Base-by-base conservation (phyloP, 2,888 invertebrate genomes). In the Chaetoderma sp. region DNA sequence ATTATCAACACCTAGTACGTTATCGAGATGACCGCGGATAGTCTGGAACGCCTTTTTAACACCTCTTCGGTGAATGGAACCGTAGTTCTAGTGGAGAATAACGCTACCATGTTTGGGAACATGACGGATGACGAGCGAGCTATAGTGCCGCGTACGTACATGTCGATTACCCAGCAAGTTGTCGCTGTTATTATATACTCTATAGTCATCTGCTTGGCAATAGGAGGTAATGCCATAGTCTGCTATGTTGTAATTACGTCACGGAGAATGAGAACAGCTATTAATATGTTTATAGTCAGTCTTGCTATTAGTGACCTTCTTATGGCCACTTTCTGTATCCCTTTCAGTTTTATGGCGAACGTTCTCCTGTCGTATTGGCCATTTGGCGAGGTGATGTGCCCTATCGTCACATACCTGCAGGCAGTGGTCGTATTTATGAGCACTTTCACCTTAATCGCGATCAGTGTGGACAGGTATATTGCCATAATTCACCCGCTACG, bases 381-480 rank as follows among this genome's bases (percentile, higher is more conserved):
- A 0, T 96, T 96, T 80, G 94, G 94, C 1, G 88, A 88, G 23
- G 88, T 91, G 33, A 90, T 95, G 87, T 95, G 95, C 84, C 92
- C 92, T 70, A 88, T 92, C 42, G 94, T 95, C 74, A 92, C 92
- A 86, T 94, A 92, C 84, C 91, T 92, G 1, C 94, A 93, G 84
- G 88, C 79, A 4, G 79, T 83, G 39, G 77, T 83, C 0, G 86
- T 86, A 18, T 82, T 87, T 65, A 93, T 95, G 62, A 94, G 93
- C 82, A 94, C 95, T 1, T 95, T 95, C 84, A 95, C 95, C 0
- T 85, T 96, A 77, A 91, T 96, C 28, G 95, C 94, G 33, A 94
- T 96, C 84, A 94, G 94, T 73, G 91, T 94, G 63, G 95, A 96
- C 87, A 90, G 95, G 23, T 95, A 94, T 81, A 91, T 94, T 86